Conservation (phyloP, 1,140 invertebrate genomes). For the Megalonaias nervosa region DNA sequence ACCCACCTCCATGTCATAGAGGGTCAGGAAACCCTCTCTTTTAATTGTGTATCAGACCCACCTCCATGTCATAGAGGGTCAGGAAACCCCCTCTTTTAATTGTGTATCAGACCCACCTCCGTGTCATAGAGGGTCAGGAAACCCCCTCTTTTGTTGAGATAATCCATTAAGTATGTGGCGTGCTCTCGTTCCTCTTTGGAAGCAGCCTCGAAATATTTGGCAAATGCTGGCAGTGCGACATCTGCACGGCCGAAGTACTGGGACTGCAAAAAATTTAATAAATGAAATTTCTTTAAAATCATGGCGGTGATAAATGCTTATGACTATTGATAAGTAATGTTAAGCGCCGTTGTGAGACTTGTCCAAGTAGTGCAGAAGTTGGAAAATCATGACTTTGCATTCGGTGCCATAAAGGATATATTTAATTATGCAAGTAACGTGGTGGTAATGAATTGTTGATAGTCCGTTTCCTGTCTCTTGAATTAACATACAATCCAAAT, state of each 20-base stretch:
- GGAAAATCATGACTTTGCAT: too few species aligned
- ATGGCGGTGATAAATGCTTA: too few species aligned
- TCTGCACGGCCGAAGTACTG: slow-evolving; percentile 87
- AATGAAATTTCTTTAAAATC: too few species aligned
- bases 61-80: slow-evolving; percentile 47
- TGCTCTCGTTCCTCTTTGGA: slow-evolving; percentile 92
- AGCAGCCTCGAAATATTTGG: slow-evolving; percentile 88
- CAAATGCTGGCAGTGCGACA: slow-evolving; percentile 88
- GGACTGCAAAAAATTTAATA: slow-evolving; percentile 71
- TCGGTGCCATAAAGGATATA: too few species aligned
- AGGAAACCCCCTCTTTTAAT: slow-evolving; percentile 80
- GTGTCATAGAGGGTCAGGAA: slow-evolving; percentile 43
- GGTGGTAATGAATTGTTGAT: too few species aligned
- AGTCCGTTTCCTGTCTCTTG: too few species aligned
- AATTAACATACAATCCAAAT: too few species aligned
- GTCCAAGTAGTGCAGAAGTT: too few species aligned
- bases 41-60: slow-evolving; percentile 75
- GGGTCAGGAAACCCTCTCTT: slow-evolving; percentile 78
- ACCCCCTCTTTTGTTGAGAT: slow-evolving; percentile 90
- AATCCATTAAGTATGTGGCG: slow-evolving; percentile 91
- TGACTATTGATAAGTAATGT: too few species aligned
- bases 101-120: slow-evolving; percentile 28
- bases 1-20: slow-evolving; percentile 45
- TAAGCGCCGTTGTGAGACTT: too few species aligned
- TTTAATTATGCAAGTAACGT: too few species aligned